Base-by-base conservation (phyloP, 2,888 invertebrate species). In the Hyposoter dolosus region DNA sequence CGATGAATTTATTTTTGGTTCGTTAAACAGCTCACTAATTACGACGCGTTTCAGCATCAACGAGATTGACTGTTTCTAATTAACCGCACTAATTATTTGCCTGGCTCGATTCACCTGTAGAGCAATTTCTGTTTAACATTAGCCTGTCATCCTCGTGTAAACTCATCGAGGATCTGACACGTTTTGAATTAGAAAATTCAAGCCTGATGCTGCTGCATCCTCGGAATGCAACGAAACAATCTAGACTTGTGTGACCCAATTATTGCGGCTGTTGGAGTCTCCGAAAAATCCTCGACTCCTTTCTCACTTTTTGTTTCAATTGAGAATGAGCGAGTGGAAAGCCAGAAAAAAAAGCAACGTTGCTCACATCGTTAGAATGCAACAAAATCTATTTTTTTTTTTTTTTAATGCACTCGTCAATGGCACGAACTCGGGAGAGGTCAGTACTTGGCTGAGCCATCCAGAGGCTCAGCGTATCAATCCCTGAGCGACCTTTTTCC, bases 111-210 rank as follows among this genome's bases (percentile, higher is more conserved):
- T 28, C 60, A 60, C 28, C 60, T 60, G 60, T 60, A 28, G 60
- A 28, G 60, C 60, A 60, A 60, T 60, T 60, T 60, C 60, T 28
- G 28, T 60, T 60, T 60, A 15, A 28, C 60, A 60, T 60, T 60
- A 28, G 19, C 28, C 28, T 28, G 28, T 28, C 60, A 28, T 60
- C 5, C 60, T 28, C 60, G 5, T 28, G 5, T 6, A 60, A 28
- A 28, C 28, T 60, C 60, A 28, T 60, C 60, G 60, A 28, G 6
- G 1, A 9, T 6, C 28, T 28, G 60, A 60, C 28, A 60, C 28
- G 28, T 60, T 60, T 28, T 15, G 15, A 28, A 60, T 28, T 28
- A 28, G 15, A 4, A 60, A 19, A 9, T 53, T 53, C 1, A 15
- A 28, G 60, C 60, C 4, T 28, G 28, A 1, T 28, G 28, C 28